Conservation (phyloP, 1,140 invertebrate species). For the Drosophila pandora region DNA sequence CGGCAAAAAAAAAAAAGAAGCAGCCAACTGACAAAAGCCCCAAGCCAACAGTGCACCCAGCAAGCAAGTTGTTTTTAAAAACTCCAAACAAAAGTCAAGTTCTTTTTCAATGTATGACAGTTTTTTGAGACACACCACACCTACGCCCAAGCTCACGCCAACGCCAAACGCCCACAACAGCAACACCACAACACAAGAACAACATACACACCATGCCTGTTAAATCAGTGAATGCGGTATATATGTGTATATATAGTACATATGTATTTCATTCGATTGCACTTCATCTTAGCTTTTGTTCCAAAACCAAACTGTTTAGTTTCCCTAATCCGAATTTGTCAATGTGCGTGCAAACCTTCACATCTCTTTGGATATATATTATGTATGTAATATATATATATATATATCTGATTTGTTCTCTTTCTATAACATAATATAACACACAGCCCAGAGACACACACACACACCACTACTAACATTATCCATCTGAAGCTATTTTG, state of each 20-base stretch:
- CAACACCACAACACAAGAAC: slow-evolving; percentile 35
- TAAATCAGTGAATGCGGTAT: slow-evolving; percentile 44
- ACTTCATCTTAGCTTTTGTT: slow-evolving; percentile 53
- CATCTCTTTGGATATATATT: slow-evolving; percentile 23
- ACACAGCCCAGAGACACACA: not conserved
- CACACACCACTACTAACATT: slow-evolving; percentile 27
- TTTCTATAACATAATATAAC: slow-evolving; percentile 23
- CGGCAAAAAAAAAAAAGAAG: slow-evolving; percentile 27
- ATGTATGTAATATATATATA: slow-evolving; percentile 1
- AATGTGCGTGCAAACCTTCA: slow-evolving; percentile 28
- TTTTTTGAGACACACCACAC: slow-evolving; percentile 66
- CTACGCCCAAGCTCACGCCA: slow-evolving; percentile 3
- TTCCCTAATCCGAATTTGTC: slow-evolving; percentile 30
- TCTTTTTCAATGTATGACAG: slow-evolving; percentile 77
- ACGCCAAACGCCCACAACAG: not conserved
- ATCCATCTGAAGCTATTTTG: slow-evolving; percentile 39
- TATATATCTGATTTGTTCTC: slow-evolving; percentile 18
- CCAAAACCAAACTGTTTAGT: slow-evolving; percentile 24
- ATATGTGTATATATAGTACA: slow-evolving; percentile 27
- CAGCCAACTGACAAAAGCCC: slow-evolving; percentile 20
- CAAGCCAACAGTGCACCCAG: slow-evolving; percentile 19
- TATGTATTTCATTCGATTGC: slow-evolving; percentile 49
- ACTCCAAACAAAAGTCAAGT: slow-evolving; percentile 66
- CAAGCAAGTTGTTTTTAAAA: slow-evolving; percentile 70
- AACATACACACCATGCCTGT: slow-evolving; percentile 54